Evolutionary conservation across 2,113 vertebrate species (phyloP).

Genomic region (Ovis canadensis): DNA sequence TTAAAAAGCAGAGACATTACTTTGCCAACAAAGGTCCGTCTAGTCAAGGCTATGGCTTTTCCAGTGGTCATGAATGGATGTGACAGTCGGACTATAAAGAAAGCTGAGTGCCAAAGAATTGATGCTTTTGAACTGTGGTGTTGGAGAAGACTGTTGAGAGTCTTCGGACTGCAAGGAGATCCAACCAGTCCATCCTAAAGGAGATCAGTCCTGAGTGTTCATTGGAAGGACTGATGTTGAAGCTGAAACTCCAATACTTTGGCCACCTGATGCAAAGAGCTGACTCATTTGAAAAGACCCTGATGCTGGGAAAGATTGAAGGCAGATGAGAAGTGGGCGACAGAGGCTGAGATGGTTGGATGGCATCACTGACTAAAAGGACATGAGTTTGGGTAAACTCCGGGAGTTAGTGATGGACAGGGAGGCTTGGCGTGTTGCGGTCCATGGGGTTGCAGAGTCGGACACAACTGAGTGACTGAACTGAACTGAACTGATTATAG

Average conservation of each 20-base stretch:
- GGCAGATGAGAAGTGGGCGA: not conserved
- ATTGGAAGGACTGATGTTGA: not conserved
- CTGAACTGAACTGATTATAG: not conserved
- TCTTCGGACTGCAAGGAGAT: not conserved
- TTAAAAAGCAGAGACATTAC: not conserved
- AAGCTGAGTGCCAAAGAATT: fast-evolving
- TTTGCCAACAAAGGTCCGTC: not conserved
- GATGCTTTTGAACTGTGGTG: not conserved
- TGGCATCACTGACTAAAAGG: not conserved
- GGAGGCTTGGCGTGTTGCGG: fast-evolving
- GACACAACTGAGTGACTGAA: fast-evolving
- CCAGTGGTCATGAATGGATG: not conserved
- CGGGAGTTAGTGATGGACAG: not conserved
- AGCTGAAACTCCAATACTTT: not conserved
- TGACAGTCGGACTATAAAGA: not conserved
- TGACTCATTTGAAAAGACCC: not conserved
- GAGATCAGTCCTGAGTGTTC: not conserved
- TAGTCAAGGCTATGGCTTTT: not conserved
- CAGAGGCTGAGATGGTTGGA: not conserved
- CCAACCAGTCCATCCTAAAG: not conserved
- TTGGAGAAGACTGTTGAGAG: not conserved
- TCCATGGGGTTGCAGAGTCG: not conserved
- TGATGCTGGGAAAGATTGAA: not conserved
- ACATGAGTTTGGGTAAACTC: not conserved
- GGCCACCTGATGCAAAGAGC: not conserved